Evolutionary conservation across 2,113 vertebrate genomes (phyloP).

Genomic region (Otus sunia): DNA sequence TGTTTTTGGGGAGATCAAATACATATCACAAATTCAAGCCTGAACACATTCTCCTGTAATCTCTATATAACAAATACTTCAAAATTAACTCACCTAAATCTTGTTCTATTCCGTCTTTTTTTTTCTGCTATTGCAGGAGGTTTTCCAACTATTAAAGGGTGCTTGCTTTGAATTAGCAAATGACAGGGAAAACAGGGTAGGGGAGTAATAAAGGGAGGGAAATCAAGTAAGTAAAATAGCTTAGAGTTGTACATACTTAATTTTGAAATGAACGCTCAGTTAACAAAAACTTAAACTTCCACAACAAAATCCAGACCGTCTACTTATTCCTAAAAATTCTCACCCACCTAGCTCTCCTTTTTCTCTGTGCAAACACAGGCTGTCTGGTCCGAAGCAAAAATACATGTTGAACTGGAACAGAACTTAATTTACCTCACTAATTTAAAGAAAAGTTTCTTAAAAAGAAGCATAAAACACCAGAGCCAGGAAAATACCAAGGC

Average conservation of each 20-base stretch:
- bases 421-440: neutral
- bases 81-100: neutral
- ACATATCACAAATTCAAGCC: neutral
- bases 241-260: neutral
- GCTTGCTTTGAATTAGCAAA: neutral
- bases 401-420: neutral
- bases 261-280: neutral
- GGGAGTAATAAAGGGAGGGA: neutral
- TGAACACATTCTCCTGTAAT: neutral
- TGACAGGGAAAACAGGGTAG: neutral
- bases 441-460: neutral
- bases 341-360: neutral
- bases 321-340: neutral
- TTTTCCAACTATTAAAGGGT: neutral
- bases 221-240: neutral
- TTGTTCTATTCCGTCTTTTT: neutral
- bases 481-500: neutral
- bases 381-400: neutral
- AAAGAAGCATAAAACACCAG: neutral
- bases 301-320: neutral
- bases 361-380: neutral
- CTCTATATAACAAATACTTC: neutral
- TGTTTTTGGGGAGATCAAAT: neutral
- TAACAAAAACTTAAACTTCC: neutral
- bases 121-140: neutral